Percentiles rank a stretch among this genome's conserved stretches.
Evolutionary conservation across 1,140 invertebrate species (phyloP).

Genomic region (Anastatus disparis): DNA sequence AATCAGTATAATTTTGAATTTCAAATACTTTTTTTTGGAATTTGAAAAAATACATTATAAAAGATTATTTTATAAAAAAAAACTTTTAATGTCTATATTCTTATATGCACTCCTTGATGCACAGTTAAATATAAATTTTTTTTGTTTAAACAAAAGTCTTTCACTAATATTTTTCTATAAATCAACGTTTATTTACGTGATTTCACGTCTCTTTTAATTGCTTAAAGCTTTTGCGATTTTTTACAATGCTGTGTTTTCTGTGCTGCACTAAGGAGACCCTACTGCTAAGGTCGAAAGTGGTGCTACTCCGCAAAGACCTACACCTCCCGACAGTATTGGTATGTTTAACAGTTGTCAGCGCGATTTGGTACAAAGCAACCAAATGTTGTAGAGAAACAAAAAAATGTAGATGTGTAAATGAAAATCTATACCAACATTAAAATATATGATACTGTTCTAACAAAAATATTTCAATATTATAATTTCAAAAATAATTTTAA

Average conservation of each 20-base stretch:
- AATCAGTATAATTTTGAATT: too few species aligned
- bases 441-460: too few species aligned
- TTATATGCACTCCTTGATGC: too few species aligned
- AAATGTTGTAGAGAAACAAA: slow-evolving; percentile 10
- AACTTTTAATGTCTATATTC: not conserved
- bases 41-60: too few species aligned
- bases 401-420: too few species aligned
- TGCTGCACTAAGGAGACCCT: slow-evolving; percentile 57
- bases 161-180: slow-evolving; percentile 32
- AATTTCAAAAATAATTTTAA: too few species aligned
- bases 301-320: slow-evolving; percentile 63
- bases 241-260: slow-evolving; percentile 56
- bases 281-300: slow-evolving; percentile 48
- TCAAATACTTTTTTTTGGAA: too few species aligned
- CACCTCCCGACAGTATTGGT: slow-evolving; percentile 65
- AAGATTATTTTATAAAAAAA: too few species aligned
- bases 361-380: not conserved
- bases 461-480: too few species aligned
- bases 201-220: slow-evolving; percentile 29
- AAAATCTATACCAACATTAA: too few species aligned
- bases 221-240: slow-evolving; percentile 40
- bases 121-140: too few species aligned
- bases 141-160: slow-evolving; percentile 33
- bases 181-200: slow-evolving; percentile 11
- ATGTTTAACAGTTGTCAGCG: slow-evolving; percentile 50